Evolutionary conservation across 2,797 vertebrate genomes (phyloP).

Genomic region (Clarias laeviceps): DNA sequence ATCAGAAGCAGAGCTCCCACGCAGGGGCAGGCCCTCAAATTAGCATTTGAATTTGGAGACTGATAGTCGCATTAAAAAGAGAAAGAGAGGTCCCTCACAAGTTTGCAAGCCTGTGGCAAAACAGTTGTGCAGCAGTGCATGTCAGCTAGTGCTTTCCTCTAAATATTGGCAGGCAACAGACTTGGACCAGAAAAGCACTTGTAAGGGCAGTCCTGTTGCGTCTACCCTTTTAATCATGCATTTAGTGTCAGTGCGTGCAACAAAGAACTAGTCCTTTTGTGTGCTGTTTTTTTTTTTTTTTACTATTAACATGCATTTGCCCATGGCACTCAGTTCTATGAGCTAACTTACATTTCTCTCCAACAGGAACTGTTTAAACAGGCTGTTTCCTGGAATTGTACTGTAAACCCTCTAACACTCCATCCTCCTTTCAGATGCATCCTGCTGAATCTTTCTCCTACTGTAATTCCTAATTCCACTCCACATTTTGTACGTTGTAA

Average conservation of each 20-base stretch:
- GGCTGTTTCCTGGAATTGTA: slow-evolving; percentile 54
- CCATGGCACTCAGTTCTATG: background rate
- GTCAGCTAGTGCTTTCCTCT: slow-evolving; percentile 1
- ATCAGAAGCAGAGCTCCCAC: background rate
- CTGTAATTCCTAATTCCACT: background rate
- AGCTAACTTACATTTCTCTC: background rate
- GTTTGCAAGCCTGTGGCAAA: slow-evolving; percentile 23
- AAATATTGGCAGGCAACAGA: slow-evolving; percentile 28
- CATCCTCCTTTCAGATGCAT: slow-evolving; percentile 50
- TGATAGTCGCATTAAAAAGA: background rate
- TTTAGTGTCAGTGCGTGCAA: background rate
- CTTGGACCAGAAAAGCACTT: background rate
- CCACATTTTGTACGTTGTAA: background rate
- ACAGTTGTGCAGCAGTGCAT: background rate
- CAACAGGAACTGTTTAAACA: background rate
- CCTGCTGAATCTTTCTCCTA: slow-evolving; percentile 12
- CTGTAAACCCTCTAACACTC: slow-evolving; percentile 21
- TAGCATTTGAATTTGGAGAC: slow-evolving; percentile 34
- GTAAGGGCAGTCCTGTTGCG: background rate
- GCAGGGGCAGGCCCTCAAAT: slow-evolving; percentile 22
- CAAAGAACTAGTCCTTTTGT: background rate
- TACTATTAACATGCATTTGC: background rate
- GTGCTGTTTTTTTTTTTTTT: background rate
- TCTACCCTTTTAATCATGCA: background rate
- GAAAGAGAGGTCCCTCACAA: background rate